Percentiles rank a stretch among this genome's conserved stretches.
Evolutionary conservation across 2,888 invertebrate species (phyloP).

Genomic region (Rosalia funebris): DNA sequence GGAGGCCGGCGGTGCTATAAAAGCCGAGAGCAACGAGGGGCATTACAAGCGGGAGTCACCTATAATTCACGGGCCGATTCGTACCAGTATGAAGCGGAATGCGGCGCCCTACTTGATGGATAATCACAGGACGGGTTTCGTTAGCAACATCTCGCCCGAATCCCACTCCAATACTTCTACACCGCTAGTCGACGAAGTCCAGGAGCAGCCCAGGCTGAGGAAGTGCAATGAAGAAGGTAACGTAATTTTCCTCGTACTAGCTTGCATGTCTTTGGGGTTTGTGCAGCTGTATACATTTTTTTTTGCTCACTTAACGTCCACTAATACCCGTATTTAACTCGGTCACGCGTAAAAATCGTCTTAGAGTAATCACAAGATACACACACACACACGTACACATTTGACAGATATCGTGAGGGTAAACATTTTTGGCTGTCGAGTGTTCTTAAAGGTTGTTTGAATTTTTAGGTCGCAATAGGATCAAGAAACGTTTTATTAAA

Average conservation of each 20-base stretch:
- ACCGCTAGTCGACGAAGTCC: conserved; percentile 71
- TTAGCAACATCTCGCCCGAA: conserved; percentile 66
- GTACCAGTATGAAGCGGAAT: conserved; percentile 62
- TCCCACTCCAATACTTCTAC: conserved; percentile 76
- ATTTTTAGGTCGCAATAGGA: not conserved
- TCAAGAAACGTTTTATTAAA: conserved; percentile 1
- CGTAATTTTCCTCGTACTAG: conserved; percentile 34
- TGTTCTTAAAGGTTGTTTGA: not conserved
- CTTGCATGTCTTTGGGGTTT: conserved; percentile 4
- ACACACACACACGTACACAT: too few relatives aligned
- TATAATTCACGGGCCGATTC: conserved; percentile 65
- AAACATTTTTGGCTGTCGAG: not conserved
- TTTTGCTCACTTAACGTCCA: conserved; percentile 9
- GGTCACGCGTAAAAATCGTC: too few relatives aligned
- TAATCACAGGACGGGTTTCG: conserved; percentile 26
- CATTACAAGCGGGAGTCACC: conserved; percentile 67
- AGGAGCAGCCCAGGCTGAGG: conserved; percentile 61
- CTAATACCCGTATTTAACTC: too few relatives aligned
- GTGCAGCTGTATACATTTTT: conserved; percentile 9
- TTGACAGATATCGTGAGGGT: conserved; percentile 2
- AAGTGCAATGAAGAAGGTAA: conserved; percentile 68
- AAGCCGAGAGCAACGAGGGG: conserved; percentile 54
- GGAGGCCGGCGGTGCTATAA: conserved; percentile 48
- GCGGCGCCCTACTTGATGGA: conserved; percentile 33
- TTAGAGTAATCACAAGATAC: too few relatives aligned